Base-by-base conservation (phyloP, 2,888 invertebrate species). In the Drosophila paramelanica region DNA sequence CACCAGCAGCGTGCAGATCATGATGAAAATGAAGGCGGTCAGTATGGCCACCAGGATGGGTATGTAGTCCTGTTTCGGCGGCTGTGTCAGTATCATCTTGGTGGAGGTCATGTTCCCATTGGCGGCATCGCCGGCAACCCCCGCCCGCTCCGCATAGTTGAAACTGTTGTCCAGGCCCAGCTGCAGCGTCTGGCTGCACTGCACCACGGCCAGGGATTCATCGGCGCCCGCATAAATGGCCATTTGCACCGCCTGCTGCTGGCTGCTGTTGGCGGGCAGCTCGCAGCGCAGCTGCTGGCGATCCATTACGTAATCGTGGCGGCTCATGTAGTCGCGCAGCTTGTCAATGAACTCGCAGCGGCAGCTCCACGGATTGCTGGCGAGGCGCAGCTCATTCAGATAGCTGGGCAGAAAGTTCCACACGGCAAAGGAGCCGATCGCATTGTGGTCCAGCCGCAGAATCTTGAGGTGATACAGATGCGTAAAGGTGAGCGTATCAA, bases 321-420 rank as follows among this genome's bases (percentile, higher is more conserved):
- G 94, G 90, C 95, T 94, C 91, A 97, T 94, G 95, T 97, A 98
- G 84, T 94, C 94, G 88, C 96, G 95, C 90, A 96, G 96, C 91
- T 95, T 95, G 87, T 95, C 95, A 81, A 97, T 93, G 92, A 96
- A 97, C 79, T 95, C 94, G 93, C 98, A 98, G 89, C 96, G 96
- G 93, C 98, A 98, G 91, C 95, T 95, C 97, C 97, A 97, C 25
- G 96, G 96, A 93, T 97, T 97, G 85, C 94, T 93, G 64, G 95
- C 94, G 88, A 98, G 94, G 89, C 96, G 96, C 88, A 96, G 94
- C 85, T 94, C 94, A 73, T 94, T 94, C 69, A 94, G 93, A 90
- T 94, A 94, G 47, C 95, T 94, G 91, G 95, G 94, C 90, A 95
- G 93, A 53, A 92, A 91, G 91, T 94, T 94, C 97, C 97, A 97